These are phyloP conservation scores for Crypturellus undulatus DNA, from an alignment of 2,113 vertebrate species.

Conservation along the genomic window DNA sequence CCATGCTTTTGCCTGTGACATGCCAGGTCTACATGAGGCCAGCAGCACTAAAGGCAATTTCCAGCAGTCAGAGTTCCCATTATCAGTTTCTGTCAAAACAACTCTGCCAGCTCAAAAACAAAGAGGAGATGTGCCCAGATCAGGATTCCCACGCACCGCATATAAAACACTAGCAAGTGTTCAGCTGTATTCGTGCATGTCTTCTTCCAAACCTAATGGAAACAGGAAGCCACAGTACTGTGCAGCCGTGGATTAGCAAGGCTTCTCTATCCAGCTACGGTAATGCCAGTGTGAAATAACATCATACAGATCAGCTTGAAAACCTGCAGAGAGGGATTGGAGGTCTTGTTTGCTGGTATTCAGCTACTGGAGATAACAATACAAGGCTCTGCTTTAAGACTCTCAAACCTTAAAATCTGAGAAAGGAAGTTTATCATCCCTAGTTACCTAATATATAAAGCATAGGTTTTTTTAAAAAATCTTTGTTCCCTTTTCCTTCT, in stretches of 20 bases:
- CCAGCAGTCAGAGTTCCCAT: neutral
- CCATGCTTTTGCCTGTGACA: neutral
- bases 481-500: neutral
- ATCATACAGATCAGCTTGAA: neutral
- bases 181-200: neutral
- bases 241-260: neutral
- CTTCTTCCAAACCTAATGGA: neutral
- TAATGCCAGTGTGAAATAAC: neutral
- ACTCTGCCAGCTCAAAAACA: neutral
- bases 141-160: neutral
- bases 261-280: neutral
- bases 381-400: neutral
- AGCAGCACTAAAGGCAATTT: neutral
- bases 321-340: neutral
- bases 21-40: neutral
- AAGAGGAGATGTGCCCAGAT: neutral
- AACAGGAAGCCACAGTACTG: fast-evolving
- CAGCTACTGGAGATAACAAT: neutral
- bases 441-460: neutral
- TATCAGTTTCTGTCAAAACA: neutral
- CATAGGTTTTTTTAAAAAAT: neutral
- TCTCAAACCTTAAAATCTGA: neutral
- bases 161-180: neutral
- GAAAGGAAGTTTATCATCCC: neutral
- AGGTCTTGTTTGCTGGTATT: neutral